Percentiles rank a stretch among this genome's conserved stretches.
Conservation (phyloP, 2,113 vertebrate genomes). For the Ailuropoda melanoleuca region DNA sequence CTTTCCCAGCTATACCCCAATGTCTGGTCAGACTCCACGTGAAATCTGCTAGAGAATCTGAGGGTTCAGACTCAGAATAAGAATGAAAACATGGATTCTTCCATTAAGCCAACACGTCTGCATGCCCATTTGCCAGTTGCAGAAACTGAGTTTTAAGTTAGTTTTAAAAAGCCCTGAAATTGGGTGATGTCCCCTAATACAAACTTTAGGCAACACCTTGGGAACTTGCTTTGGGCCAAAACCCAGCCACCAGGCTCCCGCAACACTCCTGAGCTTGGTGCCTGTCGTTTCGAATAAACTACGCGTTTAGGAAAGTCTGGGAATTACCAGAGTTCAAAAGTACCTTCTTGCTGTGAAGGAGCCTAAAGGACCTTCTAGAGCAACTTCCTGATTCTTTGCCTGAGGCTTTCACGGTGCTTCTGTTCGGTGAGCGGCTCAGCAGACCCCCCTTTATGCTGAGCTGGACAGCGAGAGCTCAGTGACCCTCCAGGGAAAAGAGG, state of each 20-base stretch:
- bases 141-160: neutral
- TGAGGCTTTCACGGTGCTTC: neutral
- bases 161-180: neutral
- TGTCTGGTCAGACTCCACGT: neutral
- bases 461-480: fast-evolving
- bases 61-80: neutral
- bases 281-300: neutral
- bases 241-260: neutral
- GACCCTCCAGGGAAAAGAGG: neutral
- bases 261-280: neutral
- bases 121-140: neutral
- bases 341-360: conserved; percentile 55
- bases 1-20: neutral
- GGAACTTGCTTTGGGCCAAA: neutral
- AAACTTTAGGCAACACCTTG: neutral
- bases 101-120: neutral
- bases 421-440: neutral
- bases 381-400: neutral
- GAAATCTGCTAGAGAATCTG: neutral
- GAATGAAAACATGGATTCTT: conserved; percentile 9
- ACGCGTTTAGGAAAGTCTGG: conserved; percentile 59
- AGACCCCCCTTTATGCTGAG: neutral
- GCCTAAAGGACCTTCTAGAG: neutral
- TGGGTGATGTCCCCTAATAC: neutral
- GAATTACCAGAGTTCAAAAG: conserved; percentile 64